phyloP scores from a whole-genome alignment of 2,113 vertebrate genomes.

The Amblyopsis rosae region DNA sequence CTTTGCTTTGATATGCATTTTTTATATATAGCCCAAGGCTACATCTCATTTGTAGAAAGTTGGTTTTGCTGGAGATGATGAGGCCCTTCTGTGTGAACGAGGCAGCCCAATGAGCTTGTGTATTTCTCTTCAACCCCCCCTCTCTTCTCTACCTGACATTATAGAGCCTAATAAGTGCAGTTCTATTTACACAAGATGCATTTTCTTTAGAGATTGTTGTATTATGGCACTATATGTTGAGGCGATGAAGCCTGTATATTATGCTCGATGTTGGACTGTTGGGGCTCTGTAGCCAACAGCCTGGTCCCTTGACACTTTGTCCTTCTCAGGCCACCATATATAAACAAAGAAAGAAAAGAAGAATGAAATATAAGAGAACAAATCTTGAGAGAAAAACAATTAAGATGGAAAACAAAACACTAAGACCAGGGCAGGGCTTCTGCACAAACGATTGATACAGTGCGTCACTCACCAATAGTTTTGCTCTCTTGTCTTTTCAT shows the following conservation, averaged over 20 bases:
- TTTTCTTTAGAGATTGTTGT: constrained; percentile 68
- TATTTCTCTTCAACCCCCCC: constrained; percentile 31
- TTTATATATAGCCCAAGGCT: constrained; percentile 92
- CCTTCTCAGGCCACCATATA: constrained; percentile 39
- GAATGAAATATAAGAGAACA: constrained; percentile 46
- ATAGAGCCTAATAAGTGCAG: constrained; percentile 75
- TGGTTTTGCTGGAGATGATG: constrained; percentile 87
- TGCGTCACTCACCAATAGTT: constrained; percentile 43
- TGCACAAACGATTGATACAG: constrained; percentile 26
- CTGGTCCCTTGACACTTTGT: constrained; percentile 16
- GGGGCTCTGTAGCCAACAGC: constrained; percentile 40
- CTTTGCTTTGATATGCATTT: constrained; percentile 99
- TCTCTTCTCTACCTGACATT: constrained; percentile 81
- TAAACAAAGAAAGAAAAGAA: constrained; percentile 33
- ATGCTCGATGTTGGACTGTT: constrained; percentile 59
- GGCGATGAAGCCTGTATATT: constrained; percentile 37
- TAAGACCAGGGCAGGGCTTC: constrained; percentile 28
- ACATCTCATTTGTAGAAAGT: constrained; percentile 92
- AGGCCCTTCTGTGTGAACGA: constrained; percentile 86
- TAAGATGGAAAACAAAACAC: background rate
- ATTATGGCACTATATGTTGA: constrained; percentile 49
- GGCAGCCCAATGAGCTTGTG: constrained; percentile 78
- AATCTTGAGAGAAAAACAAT: constrained; percentile 21
- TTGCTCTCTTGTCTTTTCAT: constrained; percentile 71
- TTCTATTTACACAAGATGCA: constrained; percentile 92